phyloP scores from a whole-genome alignment of 2,797 vertebrate genomes.

The Heliangelus exortis region DNA sequence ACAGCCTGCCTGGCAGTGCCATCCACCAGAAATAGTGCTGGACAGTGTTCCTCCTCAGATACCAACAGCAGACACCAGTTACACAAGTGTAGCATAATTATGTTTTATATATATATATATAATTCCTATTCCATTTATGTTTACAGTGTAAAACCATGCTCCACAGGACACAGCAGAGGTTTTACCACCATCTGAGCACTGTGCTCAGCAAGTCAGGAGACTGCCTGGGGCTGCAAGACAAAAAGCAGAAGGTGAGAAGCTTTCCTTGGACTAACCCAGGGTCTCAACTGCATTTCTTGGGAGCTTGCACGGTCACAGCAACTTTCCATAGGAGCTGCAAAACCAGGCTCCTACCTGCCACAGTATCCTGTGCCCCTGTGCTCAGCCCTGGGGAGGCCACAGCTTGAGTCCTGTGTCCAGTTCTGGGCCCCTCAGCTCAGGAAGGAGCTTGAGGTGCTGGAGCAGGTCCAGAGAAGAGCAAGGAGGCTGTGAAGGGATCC shows the following conservation, averaged over 20 bases:
- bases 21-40: background rate
- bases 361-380: background rate
- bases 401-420: no score
- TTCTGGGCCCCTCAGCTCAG: no score
- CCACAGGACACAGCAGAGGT: background rate
- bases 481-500: no score
- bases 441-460: no score
- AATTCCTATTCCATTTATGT: background rate
- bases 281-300: background rate
- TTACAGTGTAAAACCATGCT: background rate
- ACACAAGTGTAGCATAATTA: background rate
- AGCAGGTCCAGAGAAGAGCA: no score
- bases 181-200: background rate
- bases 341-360: rapidly evolving
- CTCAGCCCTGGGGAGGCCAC: no score
- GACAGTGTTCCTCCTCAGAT: background rate
- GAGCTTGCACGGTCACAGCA: background rate
- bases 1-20: background rate
- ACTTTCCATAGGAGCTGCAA: background rate
- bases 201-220: background rate
- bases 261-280: background rate
- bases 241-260: background rate
- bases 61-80: background rate
- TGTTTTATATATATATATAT: background rate
- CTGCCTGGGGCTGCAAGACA: background rate